Conservation (phyloP, 2,113 vertebrate species). For the Hystrix cristata region DNA sequence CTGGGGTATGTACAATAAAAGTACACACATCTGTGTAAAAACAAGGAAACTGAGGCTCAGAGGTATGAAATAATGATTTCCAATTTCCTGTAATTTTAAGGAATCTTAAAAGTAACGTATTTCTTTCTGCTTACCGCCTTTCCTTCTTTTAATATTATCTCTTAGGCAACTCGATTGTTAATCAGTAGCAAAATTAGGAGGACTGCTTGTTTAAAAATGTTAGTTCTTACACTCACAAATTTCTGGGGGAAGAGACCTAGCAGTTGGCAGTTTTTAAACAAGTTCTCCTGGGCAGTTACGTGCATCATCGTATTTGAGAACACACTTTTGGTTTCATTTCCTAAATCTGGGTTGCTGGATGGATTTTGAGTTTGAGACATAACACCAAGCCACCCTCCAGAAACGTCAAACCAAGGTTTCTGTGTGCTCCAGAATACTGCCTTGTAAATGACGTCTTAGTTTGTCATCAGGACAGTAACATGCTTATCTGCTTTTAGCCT, state of each 20-base stretch:
- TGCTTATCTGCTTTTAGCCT: background rate
- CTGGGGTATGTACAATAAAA: too few relatives aligned
- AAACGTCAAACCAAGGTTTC: slow-evolving; percentile 45
- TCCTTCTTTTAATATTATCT: background rate
- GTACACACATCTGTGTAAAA: background rate
- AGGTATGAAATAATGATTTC: background rate
- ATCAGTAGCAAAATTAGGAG: slow-evolving; percentile 45
- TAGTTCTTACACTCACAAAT: background rate
- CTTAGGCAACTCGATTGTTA: slow-evolving; percentile 26
- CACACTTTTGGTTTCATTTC: slow-evolving; percentile 17
- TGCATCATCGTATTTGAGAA: background rate
- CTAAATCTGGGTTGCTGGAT: background rate
- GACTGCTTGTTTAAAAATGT: slow-evolving; percentile 3
- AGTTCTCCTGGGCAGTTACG: background rate
- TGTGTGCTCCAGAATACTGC: background rate
- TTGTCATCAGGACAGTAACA: slow-evolving; percentile 6
- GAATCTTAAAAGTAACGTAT: background rate
- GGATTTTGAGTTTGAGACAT: background rate
- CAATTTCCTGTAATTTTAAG: background rate
- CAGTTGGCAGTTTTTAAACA: background rate
- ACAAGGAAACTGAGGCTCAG: background rate
- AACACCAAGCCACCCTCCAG: slow-evolving; percentile 46
- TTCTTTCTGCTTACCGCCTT: background rate
- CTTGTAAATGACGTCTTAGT: slow-evolving; percentile 37
- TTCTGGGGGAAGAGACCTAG: background rate